phyloP scores from a whole-genome alignment of 2,888 invertebrate genomes.

The Rhabditoides inermis region DNA sequence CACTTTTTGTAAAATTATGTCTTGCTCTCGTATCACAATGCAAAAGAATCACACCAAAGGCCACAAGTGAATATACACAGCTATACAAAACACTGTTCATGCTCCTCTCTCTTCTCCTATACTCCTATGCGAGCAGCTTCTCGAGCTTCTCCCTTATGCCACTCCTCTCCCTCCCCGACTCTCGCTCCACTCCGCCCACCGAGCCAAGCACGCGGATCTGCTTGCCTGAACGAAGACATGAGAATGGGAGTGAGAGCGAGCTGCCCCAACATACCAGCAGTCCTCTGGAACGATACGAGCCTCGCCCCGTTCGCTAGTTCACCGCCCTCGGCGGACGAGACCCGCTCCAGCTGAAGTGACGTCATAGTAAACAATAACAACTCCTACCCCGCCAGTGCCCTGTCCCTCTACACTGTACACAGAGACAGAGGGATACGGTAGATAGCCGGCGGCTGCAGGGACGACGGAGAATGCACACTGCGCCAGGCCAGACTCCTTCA shows the following conservation, averaged over 20 bases:
- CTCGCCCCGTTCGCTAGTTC: conserved; percentile 27
- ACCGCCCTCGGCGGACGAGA: conserved; percentile 2
- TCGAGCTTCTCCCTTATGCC: conserved; percentile 26
- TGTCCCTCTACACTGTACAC: no score
- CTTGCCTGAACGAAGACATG: no score
- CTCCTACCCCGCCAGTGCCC: no score
- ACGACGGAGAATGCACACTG: conserved; percentile 40
- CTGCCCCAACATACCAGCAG: no score
- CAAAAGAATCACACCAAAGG: no score
- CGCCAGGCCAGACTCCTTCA: conserved; percentile 50
- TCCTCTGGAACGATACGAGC: conserved; percentile 40
- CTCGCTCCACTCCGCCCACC: conserved; percentile 13
- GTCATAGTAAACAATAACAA: no score
- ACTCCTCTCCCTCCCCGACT: conserved; percentile 5
- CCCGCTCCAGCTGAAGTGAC: conserved; percentile 9
- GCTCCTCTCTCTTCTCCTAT: no score
- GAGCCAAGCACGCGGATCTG: conserved; percentile 51
- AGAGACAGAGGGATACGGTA: conserved; percentile 46
- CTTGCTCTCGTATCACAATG: no score
- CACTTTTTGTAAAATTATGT: no score
- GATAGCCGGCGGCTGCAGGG: conserved; percentile 42
- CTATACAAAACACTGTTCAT: no score
- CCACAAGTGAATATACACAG: no score
- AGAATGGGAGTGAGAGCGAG: no score
- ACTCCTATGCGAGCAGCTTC: conserved; percentile 12